Base-by-base conservation (phyloP, 1,140 invertebrate genomes). In the Lerema accius region DNA sequence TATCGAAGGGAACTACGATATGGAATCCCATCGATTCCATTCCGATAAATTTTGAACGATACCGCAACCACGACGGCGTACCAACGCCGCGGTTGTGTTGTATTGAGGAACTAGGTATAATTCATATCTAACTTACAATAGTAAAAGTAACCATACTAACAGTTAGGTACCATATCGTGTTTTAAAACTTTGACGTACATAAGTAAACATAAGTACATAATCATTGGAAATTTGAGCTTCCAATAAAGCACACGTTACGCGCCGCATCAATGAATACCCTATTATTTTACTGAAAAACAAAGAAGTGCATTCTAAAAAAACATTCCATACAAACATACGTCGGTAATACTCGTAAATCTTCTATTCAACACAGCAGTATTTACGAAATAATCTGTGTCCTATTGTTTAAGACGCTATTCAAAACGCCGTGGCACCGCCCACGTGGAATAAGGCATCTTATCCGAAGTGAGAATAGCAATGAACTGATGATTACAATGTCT, bases 321-420 rank as follows among this genome's bases (percentile, higher is more conserved):
- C 26, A 35, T 48, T 48, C 43, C 35, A 48, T 48, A 10, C 28
- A 48, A 48, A 39, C 28, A 35, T 9, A 15, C 42, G 64, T 67
- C 43, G 43, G 28, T 53, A 40, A 13, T 51, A 66, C 49, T 43
- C 28, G 35, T 45, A 45, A 67, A 61, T 61, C 60, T 56, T 46
- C 58, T 64, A 62, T 62, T 51, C 43, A 43, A 37, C 15, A 62
- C 64, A 73, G 63, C 51, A 46, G 60, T 65, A 61, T 71, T 76
- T 73, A 73, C 65, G 69, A 67, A 69, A 72, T 62, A 80, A 80
- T 77, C 67, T 73, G 60, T 55, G 53, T 70, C 23, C 63, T 71
- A 81, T 84, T 84, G 80, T 84, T 85, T 76, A 63, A 60, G 51
- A 72, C 64, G 61, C 61, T 65, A 73, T 79, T 76, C 71, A 65